Evolutionary conservation across 2,113 vertebrate species (phyloP).

Genomic region (Ornithorhynchus anatinus): DNA sequence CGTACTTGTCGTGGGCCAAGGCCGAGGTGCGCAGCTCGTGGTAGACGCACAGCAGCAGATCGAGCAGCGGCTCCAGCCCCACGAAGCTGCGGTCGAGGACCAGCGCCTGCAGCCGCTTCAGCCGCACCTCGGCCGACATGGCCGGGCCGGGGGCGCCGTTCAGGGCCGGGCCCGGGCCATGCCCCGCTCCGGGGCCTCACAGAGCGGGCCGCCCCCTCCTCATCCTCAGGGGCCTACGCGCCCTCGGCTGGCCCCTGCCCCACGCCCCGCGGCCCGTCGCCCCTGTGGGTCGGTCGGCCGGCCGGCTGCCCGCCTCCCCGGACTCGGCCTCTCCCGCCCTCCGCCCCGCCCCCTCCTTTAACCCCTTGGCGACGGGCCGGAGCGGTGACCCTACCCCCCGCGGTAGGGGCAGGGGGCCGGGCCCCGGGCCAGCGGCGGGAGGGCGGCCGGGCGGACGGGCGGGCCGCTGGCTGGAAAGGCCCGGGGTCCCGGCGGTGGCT

Average conservation of each 20-base stretch:
- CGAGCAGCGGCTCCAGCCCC: conserved; percentile 81
- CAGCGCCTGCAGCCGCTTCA: conserved; percentile 54
- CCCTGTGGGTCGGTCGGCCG: neutral
- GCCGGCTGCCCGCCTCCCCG: conserved; percentile 37
- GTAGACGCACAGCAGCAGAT: conserved; percentile 83
- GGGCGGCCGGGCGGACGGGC: accelerated
- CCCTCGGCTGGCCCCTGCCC: conserved; percentile 10
- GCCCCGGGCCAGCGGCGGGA: neutral
- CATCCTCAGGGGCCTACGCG: conserved; percentile 31
- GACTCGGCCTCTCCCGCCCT: conserved; percentile 41
- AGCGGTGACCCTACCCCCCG: accelerated
- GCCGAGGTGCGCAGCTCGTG: conserved; percentile 78
- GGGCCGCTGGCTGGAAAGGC: accelerated
- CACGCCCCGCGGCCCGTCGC: neutral
- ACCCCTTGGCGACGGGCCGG: neutral
- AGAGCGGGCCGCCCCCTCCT: conserved; percentile 15
- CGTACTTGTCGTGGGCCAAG: conserved; percentile 75
- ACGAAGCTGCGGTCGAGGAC: conserved; percentile 59
- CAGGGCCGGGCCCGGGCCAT: conserved; percentile 16
- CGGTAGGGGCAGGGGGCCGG: neutral
- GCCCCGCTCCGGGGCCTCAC: neutral
- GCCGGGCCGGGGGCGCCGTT: conserved; percentile 29
- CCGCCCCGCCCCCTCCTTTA: neutral
- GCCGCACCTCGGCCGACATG: conserved; percentile 67
- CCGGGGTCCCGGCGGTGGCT: too few species aligned